Percentiles rank a stretch among this genome's conserved stretches.
These are phyloP conservation scores for Chloroceryle amazona DNA, from an alignment of 2,797 vertebrate genomes.

Conservation along the genomic window DNA sequence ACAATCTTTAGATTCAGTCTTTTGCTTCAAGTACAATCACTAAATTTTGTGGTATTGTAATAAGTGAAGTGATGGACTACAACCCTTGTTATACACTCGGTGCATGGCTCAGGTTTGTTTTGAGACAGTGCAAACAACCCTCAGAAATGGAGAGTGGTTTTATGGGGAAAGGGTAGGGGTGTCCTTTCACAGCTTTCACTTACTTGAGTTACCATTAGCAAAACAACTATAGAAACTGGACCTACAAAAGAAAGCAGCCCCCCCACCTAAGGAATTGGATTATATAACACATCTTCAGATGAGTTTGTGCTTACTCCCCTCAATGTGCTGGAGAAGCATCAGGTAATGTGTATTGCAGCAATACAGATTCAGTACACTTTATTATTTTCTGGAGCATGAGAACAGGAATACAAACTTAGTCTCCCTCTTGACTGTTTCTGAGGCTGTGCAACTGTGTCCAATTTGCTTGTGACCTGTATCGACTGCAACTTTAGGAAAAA, in stretches of 20 bases:
- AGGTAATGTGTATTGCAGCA: background rate
- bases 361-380: background rate
- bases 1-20: background rate
- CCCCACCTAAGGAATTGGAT: background rate
- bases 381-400: rapidly evolving
- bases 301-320: background rate
- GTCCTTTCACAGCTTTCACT: background rate
- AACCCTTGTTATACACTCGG: background rate
- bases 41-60: background rate
- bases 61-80: background rate
- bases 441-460: background rate
- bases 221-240: background rate
- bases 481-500: background rate
- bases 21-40: background rate
- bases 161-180: background rate
- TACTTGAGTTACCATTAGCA: background rate
- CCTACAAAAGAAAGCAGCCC: background rate
- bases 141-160: background rate
- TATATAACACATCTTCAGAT: background rate
- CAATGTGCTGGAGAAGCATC: background rate
- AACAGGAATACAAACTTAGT: background rate
- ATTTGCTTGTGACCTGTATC: background rate
- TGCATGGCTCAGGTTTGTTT: background rate
- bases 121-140: background rate
- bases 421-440: background rate